Evolutionary conservation across 2,888 invertebrate species (phyloP).

Genomic region (Nephrotoma guestfalica): DNA sequence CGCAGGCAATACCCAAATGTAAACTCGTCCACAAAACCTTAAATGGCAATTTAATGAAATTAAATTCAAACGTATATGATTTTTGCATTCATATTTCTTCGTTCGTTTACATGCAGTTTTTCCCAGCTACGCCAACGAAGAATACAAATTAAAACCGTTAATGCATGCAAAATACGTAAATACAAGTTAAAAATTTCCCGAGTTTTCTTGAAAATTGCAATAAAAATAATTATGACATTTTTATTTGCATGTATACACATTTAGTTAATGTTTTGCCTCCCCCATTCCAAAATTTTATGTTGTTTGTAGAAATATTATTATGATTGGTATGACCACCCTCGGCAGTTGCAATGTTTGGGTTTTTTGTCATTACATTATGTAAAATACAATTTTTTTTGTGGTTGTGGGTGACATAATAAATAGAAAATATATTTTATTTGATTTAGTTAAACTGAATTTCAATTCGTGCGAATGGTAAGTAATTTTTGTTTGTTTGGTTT

Average conservation of each 20-base stretch:
- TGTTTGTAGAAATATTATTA: background rate
- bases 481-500: too few species aligned
- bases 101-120: background rate
- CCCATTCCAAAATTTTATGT: background rate
- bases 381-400: too few species aligned
- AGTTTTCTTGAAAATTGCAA: background rate
- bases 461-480: background rate
- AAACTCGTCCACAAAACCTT: background rate
- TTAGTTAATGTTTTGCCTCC: background rate
- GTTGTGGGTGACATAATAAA: too few species aligned
- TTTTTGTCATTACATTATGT: too few species aligned
- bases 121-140: background rate
- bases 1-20: background rate
- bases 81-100: background rate
- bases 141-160: background rate
- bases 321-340: background rate
- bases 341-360: too few species aligned
- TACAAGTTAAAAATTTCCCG: background rate
- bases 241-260: background rate
- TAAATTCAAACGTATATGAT: background rate
- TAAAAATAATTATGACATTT: background rate
- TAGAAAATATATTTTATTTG: background rate
- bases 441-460: background rate
- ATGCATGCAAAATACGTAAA: background rate
- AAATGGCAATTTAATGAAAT: background rate